Conservation (phyloP, 1,140 invertebrate species). For the Bombus terrestris region DNA sequence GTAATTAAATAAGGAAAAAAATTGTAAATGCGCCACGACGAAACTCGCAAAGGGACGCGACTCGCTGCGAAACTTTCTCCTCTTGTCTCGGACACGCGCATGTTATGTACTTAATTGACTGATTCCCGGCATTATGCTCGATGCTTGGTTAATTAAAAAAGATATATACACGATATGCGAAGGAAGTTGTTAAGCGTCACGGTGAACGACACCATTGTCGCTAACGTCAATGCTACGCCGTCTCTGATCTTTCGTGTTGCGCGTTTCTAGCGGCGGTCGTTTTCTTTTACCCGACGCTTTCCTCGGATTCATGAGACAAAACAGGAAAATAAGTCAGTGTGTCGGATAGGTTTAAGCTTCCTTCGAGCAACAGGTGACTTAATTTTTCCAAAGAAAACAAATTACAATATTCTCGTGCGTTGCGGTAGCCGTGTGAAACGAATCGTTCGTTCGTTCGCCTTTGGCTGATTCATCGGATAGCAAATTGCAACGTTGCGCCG, state of each 20-base stretch:
- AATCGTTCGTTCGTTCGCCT: no score
- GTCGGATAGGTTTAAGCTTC: background rate
- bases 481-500: background rate
- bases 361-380: conserved; percentile 2
- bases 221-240: background rate
- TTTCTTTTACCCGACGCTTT: background rate
- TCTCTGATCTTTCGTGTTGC: background rate
- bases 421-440: no score
- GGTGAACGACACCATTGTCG: conserved; percentile 34
- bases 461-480: no score
- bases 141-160: conserved; percentile 68
- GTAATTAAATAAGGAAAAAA: conserved; percentile 31
- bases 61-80: conserved; percentile 52
- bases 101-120: conserved; percentile 62
- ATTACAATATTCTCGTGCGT: background rate
- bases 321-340: background rate
- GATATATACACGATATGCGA: conserved; percentile 50
- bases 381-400: background rate
- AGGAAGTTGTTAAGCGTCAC: conserved; percentile 66
- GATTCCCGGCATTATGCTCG: conserved; percentile 70
- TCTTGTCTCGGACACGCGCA: conserved; percentile 50
- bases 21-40: background rate
- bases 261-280: background rate
- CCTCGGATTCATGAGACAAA: fast-evolving
- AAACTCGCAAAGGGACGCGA: conserved; percentile 2